Evolutionary conservation across 1,140 invertebrate species (phyloP).

Genomic region (Megalonaias nervosa): DNA sequence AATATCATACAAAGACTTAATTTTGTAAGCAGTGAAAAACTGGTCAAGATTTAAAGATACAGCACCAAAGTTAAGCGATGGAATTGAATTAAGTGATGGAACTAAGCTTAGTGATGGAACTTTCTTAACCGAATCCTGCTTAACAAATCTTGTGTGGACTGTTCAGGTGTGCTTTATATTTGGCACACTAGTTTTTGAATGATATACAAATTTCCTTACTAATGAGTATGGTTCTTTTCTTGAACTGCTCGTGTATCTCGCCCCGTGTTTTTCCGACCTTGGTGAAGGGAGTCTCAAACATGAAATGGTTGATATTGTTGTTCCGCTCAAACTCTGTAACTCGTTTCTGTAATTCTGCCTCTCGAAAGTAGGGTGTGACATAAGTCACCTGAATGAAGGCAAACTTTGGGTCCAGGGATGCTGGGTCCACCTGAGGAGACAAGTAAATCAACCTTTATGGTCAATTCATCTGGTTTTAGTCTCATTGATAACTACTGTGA

Average conservation of each 20-base stretch:
- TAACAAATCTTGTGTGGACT: too few species aligned
- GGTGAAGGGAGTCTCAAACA: slow-evolving; percentile 95
- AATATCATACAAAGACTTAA: too few species aligned
- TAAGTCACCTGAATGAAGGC: slow-evolving; percentile 95
- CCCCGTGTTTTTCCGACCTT: slow-evolving; percentile 84
- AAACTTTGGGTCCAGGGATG: slow-evolving; percentile 84
- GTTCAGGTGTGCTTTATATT: too few species aligned
- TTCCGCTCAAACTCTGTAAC: slow-evolving; percentile 87
- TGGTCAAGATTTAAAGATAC: too few species aligned
- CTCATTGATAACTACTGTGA: too few species aligned
- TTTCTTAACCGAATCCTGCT: too few species aligned
- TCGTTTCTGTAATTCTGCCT: slow-evolving; percentile 75
- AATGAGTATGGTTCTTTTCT: slow-evolving; percentile 87
- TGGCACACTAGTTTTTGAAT: too few species aligned
- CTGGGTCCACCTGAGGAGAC: slow-evolving; percentile 80
- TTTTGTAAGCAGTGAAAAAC: too few species aligned
- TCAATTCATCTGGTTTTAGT: too few species aligned
- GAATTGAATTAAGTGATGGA: too few species aligned
- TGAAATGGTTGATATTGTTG: slow-evolving; percentile 89
- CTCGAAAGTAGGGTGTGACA: slow-evolving; percentile 85
- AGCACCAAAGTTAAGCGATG: too few species aligned
- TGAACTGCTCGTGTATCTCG: slow-evolving; percentile 89
- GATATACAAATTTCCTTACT: slow-evolving; percentile 48
- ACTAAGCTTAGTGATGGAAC: too few species aligned
- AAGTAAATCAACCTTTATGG: not conserved